These are phyloP conservation scores for Otus sunia DNA, from an alignment of 2,113 vertebrate species.

Conservation along the genomic window DNA sequence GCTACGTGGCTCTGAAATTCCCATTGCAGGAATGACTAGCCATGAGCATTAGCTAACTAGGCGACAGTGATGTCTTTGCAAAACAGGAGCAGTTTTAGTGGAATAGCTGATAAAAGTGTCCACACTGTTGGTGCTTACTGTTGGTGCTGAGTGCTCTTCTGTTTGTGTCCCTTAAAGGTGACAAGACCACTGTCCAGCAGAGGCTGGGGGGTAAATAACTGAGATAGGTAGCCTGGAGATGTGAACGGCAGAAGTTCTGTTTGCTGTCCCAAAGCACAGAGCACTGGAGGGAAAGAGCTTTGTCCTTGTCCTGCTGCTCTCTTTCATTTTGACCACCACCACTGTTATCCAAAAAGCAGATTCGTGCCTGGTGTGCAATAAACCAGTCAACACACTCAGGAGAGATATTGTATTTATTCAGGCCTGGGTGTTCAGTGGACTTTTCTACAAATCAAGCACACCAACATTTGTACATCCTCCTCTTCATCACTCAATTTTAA, in stretches of 20 bases:
- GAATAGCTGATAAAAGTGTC: neutral
- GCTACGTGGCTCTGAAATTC: neutral
- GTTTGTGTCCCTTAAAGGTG: neutral
- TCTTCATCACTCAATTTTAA: too few species aligned
- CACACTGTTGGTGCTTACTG: accelerated
- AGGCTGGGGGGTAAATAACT: neutral
- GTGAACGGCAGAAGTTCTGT: neutral
- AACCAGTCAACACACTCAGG: too few species aligned
- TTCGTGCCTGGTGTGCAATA: too few species aligned
- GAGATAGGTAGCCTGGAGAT: neutral
- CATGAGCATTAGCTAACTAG: neutral
- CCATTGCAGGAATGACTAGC: neutral
- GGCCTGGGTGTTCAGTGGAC: too few species aligned
- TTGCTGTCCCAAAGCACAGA: neutral
- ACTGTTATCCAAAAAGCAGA: too few species aligned
- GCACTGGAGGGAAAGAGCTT: neutral
- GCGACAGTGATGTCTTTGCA: neutral
- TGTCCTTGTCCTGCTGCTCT: neutral
- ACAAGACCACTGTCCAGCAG: neutral
- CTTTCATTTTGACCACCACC: neutral
- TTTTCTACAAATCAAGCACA: too few species aligned
- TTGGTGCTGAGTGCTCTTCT: neutral
- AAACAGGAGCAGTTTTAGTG: neutral
- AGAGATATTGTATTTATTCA: too few species aligned
- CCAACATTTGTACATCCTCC: too few species aligned